Percentiles rank a stretch among this genome's conserved stretches.
These are phyloP conservation scores for Gila robusta DNA, from an alignment of 2,797 vertebrate species.

Conservation along the genomic window DNA sequence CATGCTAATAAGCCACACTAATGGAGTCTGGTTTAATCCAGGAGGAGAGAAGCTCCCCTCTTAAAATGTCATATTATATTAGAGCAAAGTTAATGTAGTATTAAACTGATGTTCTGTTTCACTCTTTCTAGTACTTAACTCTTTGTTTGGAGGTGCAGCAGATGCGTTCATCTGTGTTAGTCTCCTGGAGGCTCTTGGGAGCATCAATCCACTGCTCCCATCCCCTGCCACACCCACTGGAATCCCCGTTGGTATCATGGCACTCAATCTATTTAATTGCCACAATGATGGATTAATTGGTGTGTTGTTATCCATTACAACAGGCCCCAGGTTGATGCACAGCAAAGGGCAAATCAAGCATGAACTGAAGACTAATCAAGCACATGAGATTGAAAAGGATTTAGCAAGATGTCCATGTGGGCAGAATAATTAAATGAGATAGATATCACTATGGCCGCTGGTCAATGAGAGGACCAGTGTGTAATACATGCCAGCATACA, in stretches of 20 bases:
- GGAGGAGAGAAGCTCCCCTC: neutral
- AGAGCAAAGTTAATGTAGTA: slow-evolving; percentile 30
- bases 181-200: slow-evolving; percentile 12
- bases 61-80: slow-evolving; percentile 48
- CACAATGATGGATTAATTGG: slow-evolving; percentile 78
- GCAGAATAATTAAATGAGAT: slow-evolving; percentile 75
- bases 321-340: slow-evolving; percentile 66
- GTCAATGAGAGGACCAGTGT: slow-evolving; percentile 42
- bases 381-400: slow-evolving; percentile 64
- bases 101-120: slow-evolving; percentile 20
- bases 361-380: slow-evolving; percentile 77
- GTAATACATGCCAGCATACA: slow-evolving; percentile 3
- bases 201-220: slow-evolving; percentile 10
- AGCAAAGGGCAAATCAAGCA: slow-evolving; percentile 75
- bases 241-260: slow-evolving; percentile 57
- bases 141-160: slow-evolving; percentile 4
- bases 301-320: slow-evolving; percentile 71
- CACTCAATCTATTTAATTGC: slow-evolving; percentile 72
- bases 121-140: neutral
- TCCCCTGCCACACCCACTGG: slow-evolving; percentile 38
- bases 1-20: slow-evolving; percentile 33
- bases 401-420: slow-evolving; percentile 74
- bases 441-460: slow-evolving; percentile 64
- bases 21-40: slow-evolving; percentile 24
- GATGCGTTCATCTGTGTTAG: neutral